These are phyloP conservation scores for Hipposideros armiger DNA, from an alignment of 2,113 vertebrate species.

Conservation along the genomic window DNA sequence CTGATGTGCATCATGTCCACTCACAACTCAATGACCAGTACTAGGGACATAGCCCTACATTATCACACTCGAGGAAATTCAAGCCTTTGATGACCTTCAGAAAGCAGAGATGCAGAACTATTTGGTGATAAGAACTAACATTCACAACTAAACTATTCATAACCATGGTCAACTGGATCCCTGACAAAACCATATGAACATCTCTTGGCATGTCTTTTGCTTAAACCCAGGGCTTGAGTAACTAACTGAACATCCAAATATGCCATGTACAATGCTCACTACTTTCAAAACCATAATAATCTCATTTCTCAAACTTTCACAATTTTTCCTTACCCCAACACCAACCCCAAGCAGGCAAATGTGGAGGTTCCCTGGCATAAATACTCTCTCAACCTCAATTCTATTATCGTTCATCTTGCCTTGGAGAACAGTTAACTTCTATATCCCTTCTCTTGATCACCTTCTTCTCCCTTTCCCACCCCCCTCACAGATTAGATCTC, in stretches of 20 bases:
- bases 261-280: not conserved
- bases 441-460: not conserved
- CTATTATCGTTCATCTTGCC: not conserved
- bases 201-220: not conserved
- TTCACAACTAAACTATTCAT: not conserved
- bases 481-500: not conserved
- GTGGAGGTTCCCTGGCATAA: not conserved
- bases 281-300: not conserved
- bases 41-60: not conserved
- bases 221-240: not conserved
- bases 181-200: not conserved
- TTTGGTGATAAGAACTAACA: not conserved
- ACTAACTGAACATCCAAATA: not conserved
- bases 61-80: not conserved
- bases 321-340: not conserved
- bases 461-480: not conserved
- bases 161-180: not conserved
- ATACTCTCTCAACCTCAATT: not conserved
- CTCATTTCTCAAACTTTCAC: not conserved
- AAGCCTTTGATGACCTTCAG: not conserved
- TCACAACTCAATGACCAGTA: not conserved
- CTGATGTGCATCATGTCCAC: not conserved
- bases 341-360: not conserved
- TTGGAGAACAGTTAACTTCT: not conserved
- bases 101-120: slow-evolving; percentile 18